Evolutionary conservation across 2,888 invertebrate species (phyloP), one percentile per base, ranked within the genome.

Genomic region (Ochlodes sylvanus): DNA sequence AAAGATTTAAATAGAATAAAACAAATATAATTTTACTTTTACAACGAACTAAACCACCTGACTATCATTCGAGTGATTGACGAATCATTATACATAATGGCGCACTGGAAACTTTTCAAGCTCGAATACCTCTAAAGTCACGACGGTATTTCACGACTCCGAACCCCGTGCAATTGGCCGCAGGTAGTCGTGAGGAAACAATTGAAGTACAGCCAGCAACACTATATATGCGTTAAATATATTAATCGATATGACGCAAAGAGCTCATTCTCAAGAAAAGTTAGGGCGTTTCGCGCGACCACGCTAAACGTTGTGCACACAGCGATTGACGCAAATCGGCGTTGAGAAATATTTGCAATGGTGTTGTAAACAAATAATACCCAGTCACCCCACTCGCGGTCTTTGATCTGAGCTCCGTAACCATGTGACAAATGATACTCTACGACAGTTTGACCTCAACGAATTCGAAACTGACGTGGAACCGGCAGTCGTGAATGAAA

Each of bases 241-340:
- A 82, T 81, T 84, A 81, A 81, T 79, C 76, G 73, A 73, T 80
- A 78, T 85, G 85, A 86, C 87, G 86, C 82, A 88, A 82, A 81
- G 68, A 74, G 73, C 69, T 72, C 74, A 76, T 79, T 80, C 74
- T 74, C 75, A 72, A 71, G 74, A 76, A 75, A 82, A 80, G 78
- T 84, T 81, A 81, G 79, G 78, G 73, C 76, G 77, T 80, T 89
- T 91, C 79, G 77, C 89, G 78, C 71, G 69, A 68, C 72, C 54
- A 71, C 75, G 88, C 87, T 92, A 92, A 92, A 79, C 73, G 73
- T 68, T 79, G 72, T 74, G 75, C 83, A 89, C 75, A 89, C 85
- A 86, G 47, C 63, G 65, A 75, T 81, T 90, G 89, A 90, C 91
- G 91, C 83, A 90, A 84, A 80, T 80, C 63, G 68, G 38, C 38